These are phyloP conservation scores for Eptesicus fuscus DNA, from an alignment of 2,113 vertebrate genomes.

Conservation along the genomic window DNA sequence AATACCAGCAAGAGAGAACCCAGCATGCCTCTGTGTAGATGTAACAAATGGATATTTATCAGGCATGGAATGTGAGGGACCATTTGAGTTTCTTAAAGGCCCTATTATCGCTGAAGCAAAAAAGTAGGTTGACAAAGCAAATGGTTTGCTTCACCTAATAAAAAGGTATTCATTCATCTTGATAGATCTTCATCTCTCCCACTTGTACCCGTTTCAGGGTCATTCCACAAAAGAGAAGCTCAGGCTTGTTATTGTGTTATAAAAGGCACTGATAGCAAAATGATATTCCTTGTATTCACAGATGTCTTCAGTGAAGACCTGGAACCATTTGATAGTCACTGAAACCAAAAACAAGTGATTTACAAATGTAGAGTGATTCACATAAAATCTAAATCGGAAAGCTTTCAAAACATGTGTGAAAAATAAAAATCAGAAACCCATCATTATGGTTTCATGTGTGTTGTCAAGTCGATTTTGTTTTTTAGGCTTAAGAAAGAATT, in stretches of 20 bases:
- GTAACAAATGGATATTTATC: conserved; percentile 62
- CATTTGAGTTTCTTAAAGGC: conserved; percentile 40
- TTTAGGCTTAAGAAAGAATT: conserved; percentile 41
- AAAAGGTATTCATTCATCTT: conserved; percentile 27
- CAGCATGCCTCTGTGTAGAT: not conserved
- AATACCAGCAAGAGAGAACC: conserved; percentile 15
- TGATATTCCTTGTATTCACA: conserved; percentile 17
- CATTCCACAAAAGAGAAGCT: conserved; percentile 40
- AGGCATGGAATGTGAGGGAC: not conserved
- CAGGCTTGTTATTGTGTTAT: not conserved
- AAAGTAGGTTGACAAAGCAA: conserved; percentile 45
- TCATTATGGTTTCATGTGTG: not conserved
- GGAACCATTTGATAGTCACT: not conserved
- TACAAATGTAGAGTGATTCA: conserved; percentile 52
- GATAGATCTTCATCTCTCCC: not conserved
- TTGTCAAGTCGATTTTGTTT: conserved; percentile 36
- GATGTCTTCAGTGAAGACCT: conserved; percentile 60
- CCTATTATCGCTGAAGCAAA: conserved; percentile 48
- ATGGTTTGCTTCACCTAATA: conserved; percentile 49
- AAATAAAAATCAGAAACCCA: conserved; percentile 52
- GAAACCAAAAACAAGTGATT: conserved; percentile 31
- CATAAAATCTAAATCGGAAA: conserved; percentile 42
- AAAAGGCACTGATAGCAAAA: conserved; percentile 28
- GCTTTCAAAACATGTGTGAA: conserved; percentile 30
- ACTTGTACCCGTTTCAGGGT: conserved; percentile 39